Evolutionary conservation across 2,113 vertebrate species (phyloP), one percentile per base, ranked within the genome.

Genomic region (Amblyopsis rosae): DNA sequence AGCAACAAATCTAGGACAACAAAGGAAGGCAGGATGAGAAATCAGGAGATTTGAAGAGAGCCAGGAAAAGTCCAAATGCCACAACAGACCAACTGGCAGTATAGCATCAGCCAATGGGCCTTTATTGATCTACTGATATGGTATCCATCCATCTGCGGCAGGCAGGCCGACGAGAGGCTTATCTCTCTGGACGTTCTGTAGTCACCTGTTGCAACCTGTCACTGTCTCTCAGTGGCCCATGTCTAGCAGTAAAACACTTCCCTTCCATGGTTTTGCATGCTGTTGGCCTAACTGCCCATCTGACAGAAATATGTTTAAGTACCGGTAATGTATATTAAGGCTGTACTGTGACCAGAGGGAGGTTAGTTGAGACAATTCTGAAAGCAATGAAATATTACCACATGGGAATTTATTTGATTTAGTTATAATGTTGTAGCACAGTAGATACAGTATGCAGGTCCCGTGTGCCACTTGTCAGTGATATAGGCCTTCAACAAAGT

Each of bases 101-200:
- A 26, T 26, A 72, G 79, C 49, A 72, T 60, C 58, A 13, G 68
- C 79, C 84, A 83, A 87, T 81, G 79, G 82, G 61, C 58, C 70
- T 70, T 59, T 86, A 87, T 88, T 79, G 83, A 88, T 88, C 69
- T 33, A 49, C 56, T 64, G 65, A 83, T 83, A 68, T 64, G 65
- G 82, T 83, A 68, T 63, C 16, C 1, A 3, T 74, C 61, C 68
- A 80, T 69, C 74, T 82, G 71, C 63, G 48, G 67, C 70, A 15
- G 49, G 49, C 49, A 51, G 49, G 13, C 49, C 1, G 49, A 51
- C 0, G 15, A 66, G 58, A 59, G 70, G 53, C 57, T 72, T 46
- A 54, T 59, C 33, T 64, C 19, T 58, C 35, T 67, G 26, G n/a
- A 71, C 62, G 73, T 26, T 26, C 26, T 26, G 26, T 48, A 67